phyloP scores from a whole-genome alignment of 2,797 vertebrate genomes.

The Remorina albescens region DNA sequence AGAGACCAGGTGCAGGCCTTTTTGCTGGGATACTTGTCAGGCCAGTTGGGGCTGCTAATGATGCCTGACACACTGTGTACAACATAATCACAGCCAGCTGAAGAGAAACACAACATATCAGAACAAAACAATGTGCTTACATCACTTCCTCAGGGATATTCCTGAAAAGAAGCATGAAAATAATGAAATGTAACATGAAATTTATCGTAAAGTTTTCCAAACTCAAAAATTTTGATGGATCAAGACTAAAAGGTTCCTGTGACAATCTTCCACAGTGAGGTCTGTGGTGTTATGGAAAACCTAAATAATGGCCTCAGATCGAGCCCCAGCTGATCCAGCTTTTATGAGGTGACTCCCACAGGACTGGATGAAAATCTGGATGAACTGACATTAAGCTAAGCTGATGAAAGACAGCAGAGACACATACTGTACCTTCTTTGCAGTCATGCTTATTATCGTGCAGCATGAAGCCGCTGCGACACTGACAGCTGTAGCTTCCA shows the following conservation, averaged over 20 bases:
- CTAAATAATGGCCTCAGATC: neutral
- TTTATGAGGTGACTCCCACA: neutral
- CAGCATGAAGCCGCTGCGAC: slow-evolving; percentile 93
- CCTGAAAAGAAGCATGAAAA: neutral
- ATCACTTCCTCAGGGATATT: slow-evolving; percentile 14
- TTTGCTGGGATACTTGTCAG: slow-evolving; percentile 95
- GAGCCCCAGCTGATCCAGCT: neutral
- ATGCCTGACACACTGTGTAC: slow-evolving; percentile 88
- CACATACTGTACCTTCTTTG: slow-evolving; percentile 90
- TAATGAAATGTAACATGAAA: no score
- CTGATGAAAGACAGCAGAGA: neutral
- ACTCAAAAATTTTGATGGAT: neutral
- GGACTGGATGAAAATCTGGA: neutral
- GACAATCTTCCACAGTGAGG: no score
- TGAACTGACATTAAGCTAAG: neutral
- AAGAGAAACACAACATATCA: neutral
- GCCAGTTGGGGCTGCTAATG: slow-evolving; percentile 98
- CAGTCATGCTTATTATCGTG: slow-evolving; percentile 96
- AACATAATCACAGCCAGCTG: slow-evolving; percentile 94
- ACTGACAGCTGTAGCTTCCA: slow-evolving; percentile 96
- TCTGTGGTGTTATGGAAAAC: no score
- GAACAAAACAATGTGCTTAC: neutral
- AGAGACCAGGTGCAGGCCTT: slow-evolving; percentile 96
- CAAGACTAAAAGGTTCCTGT: neutral
- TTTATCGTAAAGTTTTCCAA: no score